These are phyloP conservation scores for Lacanobia oleracea DNA, from an alignment of 2,888 invertebrate species.

Conservation along the genomic window DNA sequence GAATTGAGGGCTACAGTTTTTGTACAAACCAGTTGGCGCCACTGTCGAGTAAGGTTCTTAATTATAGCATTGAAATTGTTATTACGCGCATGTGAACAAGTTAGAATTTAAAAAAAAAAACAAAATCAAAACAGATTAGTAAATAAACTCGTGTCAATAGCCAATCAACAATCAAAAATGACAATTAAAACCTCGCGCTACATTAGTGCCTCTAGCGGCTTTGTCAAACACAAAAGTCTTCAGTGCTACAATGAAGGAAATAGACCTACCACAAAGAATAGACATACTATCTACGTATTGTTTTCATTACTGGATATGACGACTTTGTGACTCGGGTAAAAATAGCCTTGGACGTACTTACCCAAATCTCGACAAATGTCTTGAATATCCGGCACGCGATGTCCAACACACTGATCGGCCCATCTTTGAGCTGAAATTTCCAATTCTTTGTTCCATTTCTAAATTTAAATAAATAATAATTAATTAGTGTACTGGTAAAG, in stretches of 20 bases:
- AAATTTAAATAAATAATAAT: constrained; percentile 1
- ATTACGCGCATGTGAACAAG: too few relatives aligned
- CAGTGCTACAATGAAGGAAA: neutral
- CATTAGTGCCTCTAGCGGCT: too few relatives aligned
- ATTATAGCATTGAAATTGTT: too few relatives aligned
- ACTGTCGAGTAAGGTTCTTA: too few relatives aligned
- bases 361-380: constrained; percentile 82
- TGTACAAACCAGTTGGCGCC: too few relatives aligned
- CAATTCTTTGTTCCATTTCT: constrained; percentile 83
- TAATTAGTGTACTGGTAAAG: neutral
- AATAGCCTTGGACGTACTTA: constrained; percentile 53
- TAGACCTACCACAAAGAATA: neutral
- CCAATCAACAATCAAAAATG: too few relatives aligned
- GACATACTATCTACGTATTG: neutral
- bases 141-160: too few relatives aligned
- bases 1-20: too few relatives aligned
- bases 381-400: constrained; percentile 72
- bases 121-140: too few relatives aligned
- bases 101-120: too few relatives aligned
- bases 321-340: neutral
- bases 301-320: neutral
- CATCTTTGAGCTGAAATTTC: constrained; percentile 82
- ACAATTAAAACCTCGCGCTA: too few relatives aligned
- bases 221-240: too few relatives aligned
- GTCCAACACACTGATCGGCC: constrained; percentile 84